Conservation (phyloP, 2,113 vertebrate species). For the Perca schrenkii region DNA sequence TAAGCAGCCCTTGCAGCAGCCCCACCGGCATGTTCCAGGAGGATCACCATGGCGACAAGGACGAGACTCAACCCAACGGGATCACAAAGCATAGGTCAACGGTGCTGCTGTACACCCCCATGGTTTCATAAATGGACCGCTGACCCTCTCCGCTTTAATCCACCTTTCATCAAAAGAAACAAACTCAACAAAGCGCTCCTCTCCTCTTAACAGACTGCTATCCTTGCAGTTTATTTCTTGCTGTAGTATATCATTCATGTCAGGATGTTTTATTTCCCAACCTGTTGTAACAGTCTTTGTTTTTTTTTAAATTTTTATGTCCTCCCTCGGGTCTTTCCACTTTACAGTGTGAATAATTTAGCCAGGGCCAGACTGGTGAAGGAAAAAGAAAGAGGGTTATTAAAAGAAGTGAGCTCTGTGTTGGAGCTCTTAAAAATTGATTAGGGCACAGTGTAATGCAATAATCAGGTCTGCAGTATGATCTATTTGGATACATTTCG, state of each 20-base stretch:
- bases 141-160: constrained; percentile 16
- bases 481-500: constrained; percentile 24
- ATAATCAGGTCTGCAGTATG: constrained; percentile 72
- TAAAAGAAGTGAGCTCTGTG: constrained; percentile 62
- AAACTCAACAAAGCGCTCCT: neutral
- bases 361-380: constrained; percentile 31
- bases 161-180: constrained; percentile 25
- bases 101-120: constrained; percentile 7
- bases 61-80: constrained; percentile 87
- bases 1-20: constrained; percentile 78
- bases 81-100: constrained; percentile 93
- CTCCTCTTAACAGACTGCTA: constrained; percentile 1
- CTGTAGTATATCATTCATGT: neutral
- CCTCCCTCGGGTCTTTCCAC: constrained; percentile 53
- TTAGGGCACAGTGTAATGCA: constrained; percentile 72
- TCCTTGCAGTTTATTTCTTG: neutral
- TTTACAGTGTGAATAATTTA: constrained; percentile 83
- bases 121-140: constrained; percentile 24
- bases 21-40: constrained; percentile 86
- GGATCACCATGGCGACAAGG: constrained; percentile 86
- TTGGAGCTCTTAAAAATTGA: constrained; percentile 80
- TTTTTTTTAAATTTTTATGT: constrained; percentile 35
- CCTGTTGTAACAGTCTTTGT: constrained; percentile 35
- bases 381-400: constrained; percentile 62
- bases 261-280: neutral